Percentiles rank a stretch among this genome's conserved stretches.
Conservation (phyloP, 2,113 vertebrate genomes). For the Girardinichthys multiradiatus region DNA sequence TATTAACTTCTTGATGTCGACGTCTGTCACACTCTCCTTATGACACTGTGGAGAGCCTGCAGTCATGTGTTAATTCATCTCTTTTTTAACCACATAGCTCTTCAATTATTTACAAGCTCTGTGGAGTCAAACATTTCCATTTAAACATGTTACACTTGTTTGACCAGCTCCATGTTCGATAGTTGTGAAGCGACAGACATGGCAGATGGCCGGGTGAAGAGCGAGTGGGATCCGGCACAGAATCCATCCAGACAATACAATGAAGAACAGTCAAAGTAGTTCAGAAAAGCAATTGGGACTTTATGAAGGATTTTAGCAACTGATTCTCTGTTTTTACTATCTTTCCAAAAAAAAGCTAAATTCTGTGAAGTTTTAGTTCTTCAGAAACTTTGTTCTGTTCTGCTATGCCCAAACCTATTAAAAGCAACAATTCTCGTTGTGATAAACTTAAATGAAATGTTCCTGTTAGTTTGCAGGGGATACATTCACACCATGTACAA, state of each 20-base stretch:
- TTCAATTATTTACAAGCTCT: slow-evolving; percentile 76
- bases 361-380: background rate
- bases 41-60: slow-evolving; percentile 46
- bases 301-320: background rate
- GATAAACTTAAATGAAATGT: background rate
- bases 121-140: slow-evolving; percentile 77
- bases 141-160: slow-evolving; percentile 80
- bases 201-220: slow-evolving; percentile 23
- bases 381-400: background rate
- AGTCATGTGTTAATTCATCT: slow-evolving; percentile 58
- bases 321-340: no score
- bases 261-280: background rate
- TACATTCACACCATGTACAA: background rate
- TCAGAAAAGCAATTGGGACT: no score
- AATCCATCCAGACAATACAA: background rate
- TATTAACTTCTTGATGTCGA: slow-evolving; percentile 40
- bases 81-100: slow-evolving; percentile 59
- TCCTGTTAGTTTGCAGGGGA: background rate
- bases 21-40: slow-evolving; percentile 63
- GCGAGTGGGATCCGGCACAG: background rate
- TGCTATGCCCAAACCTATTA: background rate
- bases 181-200: slow-evolving; percentile 64
- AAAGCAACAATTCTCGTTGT: background rate
- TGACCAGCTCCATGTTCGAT: slow-evolving; percentile 68
- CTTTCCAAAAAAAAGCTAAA: background rate